Evolutionary conservation across 2,797 vertebrate genomes (phyloP).

Genomic region (Chelon auratus): DNA sequence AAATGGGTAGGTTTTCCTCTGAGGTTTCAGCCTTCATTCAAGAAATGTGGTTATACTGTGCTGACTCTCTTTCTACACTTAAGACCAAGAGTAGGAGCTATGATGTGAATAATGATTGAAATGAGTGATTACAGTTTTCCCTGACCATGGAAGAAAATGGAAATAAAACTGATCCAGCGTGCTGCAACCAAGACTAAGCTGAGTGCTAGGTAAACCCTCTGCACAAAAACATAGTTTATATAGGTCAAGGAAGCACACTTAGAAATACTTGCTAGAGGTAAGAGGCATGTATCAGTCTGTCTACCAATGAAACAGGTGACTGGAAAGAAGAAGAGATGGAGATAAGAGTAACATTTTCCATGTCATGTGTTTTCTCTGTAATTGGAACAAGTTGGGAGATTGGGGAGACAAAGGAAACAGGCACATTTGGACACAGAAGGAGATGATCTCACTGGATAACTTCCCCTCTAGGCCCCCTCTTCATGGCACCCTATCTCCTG

Average conservation of each 20-base stretch:
- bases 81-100: slow-evolving; percentile 36
- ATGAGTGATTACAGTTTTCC: slow-evolving; percentile 60
- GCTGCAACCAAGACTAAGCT: slow-evolving; percentile 39
- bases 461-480: slow-evolving; percentile 26
- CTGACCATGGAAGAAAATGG: slow-evolving; percentile 49
- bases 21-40: slow-evolving; percentile 33
- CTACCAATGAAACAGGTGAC: slow-evolving; percentile 17
- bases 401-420: slow-evolving; percentile 47
- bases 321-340: slow-evolving; percentile 19
- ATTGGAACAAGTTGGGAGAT: slow-evolving; percentile 31
- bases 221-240: slow-evolving; percentile 45
- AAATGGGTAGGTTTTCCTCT: slow-evolving; percentile 35
- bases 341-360: slow-evolving; percentile 2
- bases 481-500: slow-evolving; percentile 48
- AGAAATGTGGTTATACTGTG: slow-evolving; percentile 15
- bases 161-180: slow-evolving; percentile 42
- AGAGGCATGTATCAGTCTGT: neutral
- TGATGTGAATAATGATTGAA: slow-evolving; percentile 61
- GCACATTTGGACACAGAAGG: slow-evolving; percentile 55
- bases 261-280: slow-evolving; percentile 22
- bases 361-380: slow-evolving; percentile 54
- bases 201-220: slow-evolving; percentile 51
- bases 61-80: slow-evolving; percentile 27
- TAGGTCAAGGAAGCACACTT: slow-evolving; percentile 38
- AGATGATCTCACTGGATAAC: slow-evolving; percentile 75